Conservation (phyloP, 1,140 invertebrate genomes). For the Drosophila serrata region DNA sequence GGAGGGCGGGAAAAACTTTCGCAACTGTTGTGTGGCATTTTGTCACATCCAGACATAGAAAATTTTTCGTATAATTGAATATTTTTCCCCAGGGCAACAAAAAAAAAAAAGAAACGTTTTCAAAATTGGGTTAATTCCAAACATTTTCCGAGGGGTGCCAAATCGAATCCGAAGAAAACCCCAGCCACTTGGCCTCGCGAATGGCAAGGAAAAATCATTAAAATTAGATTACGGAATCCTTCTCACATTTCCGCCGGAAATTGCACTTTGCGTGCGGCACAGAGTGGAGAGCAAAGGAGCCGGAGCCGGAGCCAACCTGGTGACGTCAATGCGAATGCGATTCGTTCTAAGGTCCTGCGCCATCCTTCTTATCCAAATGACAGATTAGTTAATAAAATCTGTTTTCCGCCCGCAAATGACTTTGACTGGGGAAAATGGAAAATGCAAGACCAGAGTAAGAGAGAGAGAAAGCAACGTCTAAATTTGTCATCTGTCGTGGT, state of each 20-base stretch:
- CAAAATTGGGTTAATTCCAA: conserved; percentile 71
- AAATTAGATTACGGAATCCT: conserved; percentile 80
- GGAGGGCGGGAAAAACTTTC: conserved; percentile 41
- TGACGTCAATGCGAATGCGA: conserved; percentile 41
- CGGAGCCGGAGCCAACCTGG: conserved; percentile 4
- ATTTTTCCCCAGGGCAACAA: conserved; percentile 61
- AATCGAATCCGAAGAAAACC: conserved; percentile 71
- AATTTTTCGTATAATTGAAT: conserved; percentile 76
- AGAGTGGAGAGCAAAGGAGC: not conserved
- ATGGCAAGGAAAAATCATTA: conserved; percentile 74
- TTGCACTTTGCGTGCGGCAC: conserved; percentile 76
- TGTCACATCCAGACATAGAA: conserved; percentile 65
- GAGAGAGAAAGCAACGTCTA: conserved; percentile 32
- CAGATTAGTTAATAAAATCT: conserved; percentile 81
- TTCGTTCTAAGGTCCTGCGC: conserved; percentile 16
- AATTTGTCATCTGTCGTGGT: conserved; percentile 65
- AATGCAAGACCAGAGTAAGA: conserved; percentile 35
- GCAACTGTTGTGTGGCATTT: conserved; percentile 57
- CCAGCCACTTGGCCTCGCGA: conserved; percentile 64
- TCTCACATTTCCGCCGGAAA: conserved; percentile 82
- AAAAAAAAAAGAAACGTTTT: too few relatives aligned
- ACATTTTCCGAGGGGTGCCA: conserved; percentile 40
- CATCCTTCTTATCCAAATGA: conserved; percentile 53
- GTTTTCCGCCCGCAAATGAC: conserved; percentile 64
- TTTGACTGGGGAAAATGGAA: conserved; percentile 25